Conservation (phyloP, 2,113 vertebrate genomes). For the Bubo bubo region DNA sequence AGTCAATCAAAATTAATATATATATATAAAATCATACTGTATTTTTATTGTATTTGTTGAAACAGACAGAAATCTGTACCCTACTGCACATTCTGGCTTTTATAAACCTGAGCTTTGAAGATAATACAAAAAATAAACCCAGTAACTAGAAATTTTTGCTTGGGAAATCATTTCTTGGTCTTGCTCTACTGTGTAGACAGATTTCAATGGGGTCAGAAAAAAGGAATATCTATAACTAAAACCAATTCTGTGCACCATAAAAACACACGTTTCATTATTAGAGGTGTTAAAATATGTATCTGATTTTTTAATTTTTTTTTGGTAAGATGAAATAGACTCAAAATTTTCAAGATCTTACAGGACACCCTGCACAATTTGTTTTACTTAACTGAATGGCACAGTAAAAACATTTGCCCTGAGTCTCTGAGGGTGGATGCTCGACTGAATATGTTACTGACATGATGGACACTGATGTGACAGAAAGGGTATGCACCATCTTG, state of each 20-base stretch:
- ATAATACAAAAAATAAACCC: not conserved
- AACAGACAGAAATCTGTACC: not conserved
- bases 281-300: not conserved
- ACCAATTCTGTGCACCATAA: not conserved
- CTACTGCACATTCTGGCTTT: not conserved
- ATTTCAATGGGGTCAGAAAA: not conserved
- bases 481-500: not conserved
- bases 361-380: not conserved
- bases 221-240: not conserved
- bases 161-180: not conserved
- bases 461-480: not conserved
- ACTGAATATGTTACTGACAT: accelerated
- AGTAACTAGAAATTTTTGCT: not conserved
- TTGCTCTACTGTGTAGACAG: not conserved
- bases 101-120: not conserved
- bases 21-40: not conserved
- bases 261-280: not conserved
- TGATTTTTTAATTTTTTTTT: not conserved
- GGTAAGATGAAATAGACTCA: not conserved
- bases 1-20: not conserved
- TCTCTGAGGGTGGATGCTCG: not conserved
- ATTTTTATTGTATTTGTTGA: not conserved
- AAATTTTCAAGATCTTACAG: not conserved
- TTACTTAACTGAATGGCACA: not conserved
- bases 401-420: not conserved